A percentile compares a stretch with the other conserved stretches of the same genome.
Evolutionary conservation across 2,113 vertebrate genomes (phyloP).

Genomic region (Plectropomus leopardus): DNA sequence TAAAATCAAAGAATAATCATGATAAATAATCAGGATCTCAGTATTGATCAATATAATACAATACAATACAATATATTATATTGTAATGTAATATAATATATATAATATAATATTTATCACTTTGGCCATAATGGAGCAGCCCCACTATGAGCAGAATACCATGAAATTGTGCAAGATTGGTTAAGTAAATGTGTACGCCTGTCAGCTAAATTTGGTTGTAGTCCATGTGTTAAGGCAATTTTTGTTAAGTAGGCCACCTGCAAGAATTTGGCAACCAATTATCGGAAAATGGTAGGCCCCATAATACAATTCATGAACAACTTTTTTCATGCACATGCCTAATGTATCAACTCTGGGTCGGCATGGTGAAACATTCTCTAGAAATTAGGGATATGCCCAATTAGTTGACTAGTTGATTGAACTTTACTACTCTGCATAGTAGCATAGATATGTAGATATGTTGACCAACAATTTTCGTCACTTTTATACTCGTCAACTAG

Average conservation of each 20-base stretch:
- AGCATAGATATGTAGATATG: too few relatives aligned
- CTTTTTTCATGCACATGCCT: not conserved
- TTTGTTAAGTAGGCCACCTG: not conserved
- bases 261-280: not conserved
- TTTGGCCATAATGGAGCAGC: too few relatives aligned
- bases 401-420: too few relatives aligned
- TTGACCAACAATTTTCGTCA: too few relatives aligned
- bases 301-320: not conserved
- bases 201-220: not conserved
- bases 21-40: too few relatives aligned
- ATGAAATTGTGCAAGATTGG: not conserved
- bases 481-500: too few relatives aligned
- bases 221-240: not conserved
- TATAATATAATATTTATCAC: too few relatives aligned
- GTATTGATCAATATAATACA: too few relatives aligned
- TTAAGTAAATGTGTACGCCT: not conserved
- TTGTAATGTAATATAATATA: too few relatives aligned
- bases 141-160: not conserved
- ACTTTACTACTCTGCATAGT: too few relatives aligned
- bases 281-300: not conserved
- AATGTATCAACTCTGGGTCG: not conserved
- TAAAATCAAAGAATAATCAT: too few relatives aligned
- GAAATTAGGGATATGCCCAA: not conserved
- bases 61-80: too few relatives aligned
- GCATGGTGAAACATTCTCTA: not conserved